Conservation (phyloP, 1,140 invertebrate genomes). For the Drosophila paulistorum region DNA sequence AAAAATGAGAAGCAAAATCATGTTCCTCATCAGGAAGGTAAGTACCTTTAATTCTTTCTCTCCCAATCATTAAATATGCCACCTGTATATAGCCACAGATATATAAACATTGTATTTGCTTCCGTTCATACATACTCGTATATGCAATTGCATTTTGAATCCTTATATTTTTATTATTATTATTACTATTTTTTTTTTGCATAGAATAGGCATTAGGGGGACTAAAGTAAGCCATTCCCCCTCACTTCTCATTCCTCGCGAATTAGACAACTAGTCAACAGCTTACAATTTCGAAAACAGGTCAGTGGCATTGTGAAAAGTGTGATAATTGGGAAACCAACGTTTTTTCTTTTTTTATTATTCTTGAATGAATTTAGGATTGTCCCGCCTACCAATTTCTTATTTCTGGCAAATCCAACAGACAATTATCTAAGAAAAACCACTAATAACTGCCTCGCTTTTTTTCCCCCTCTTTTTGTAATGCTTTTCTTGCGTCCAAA, state of each 20-base stretch:
- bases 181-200: neutral
- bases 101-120: constrained; percentile 15
- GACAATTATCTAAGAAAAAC: neutral
- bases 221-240: neutral
- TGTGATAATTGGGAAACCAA: neutral
- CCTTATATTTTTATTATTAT: neutral
- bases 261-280: neutral
- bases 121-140: neutral
- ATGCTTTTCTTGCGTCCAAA: no score
- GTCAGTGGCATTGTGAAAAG: neutral
- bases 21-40: constrained; percentile 70
- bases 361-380: neutral
- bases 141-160: neutral
- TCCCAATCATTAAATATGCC: constrained; percentile 47
- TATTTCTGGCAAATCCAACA: neutral
- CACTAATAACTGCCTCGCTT: no score
- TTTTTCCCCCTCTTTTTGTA: no score
- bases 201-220: neutral
- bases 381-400: neutral
- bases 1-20: constrained; percentile 65
- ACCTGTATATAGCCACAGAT: constrained; percentile 49
- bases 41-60: constrained; percentile 48
- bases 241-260: neutral
- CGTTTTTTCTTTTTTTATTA: no score
- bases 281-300: neutral